These are phyloP conservation scores for Drosophila macrothrix DNA, from an alignment of 2,888 invertebrate genomes.

Conservation along the genomic window DNA sequence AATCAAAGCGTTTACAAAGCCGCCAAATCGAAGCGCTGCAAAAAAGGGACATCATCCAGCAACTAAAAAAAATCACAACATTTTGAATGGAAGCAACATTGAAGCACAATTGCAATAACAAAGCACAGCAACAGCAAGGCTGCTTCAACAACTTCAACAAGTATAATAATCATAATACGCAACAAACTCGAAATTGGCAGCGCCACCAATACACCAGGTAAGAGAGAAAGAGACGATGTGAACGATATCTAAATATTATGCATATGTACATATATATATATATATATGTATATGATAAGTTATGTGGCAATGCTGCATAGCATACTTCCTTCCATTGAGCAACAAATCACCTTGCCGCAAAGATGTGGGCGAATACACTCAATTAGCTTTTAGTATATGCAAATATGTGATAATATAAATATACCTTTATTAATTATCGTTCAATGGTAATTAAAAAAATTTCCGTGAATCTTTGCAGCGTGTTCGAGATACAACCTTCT, in stretches of 20 bases:
- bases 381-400: background rate
- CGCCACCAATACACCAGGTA: conserved; percentile 48
- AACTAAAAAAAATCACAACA: conserved; percentile 42
- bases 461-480: conserved; percentile 3
- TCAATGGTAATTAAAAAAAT: conserved; percentile 9
- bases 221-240: conserved; percentile 4
- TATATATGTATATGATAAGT: background rate
- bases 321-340: background rate
- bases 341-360: background rate
- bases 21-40: background rate
- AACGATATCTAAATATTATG: background rate
- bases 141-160: conserved; percentile 26
- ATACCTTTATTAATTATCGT: background rate
- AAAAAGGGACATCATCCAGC: conserved; percentile 5
- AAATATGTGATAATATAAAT: background rate
- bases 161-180: conserved; percentile 15
- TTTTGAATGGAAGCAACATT: conserved; percentile 82
- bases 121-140: conserved; percentile 30
- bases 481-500: conserved; percentile 3
- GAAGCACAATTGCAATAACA: conserved; percentile 48
- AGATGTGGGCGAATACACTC: background rate
- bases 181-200: conserved; percentile 47
- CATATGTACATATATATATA: background rate
- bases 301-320: background rate
- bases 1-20: conserved; percentile 3